Percentiles rank a stretch among this genome's conserved stretches.
Evolutionary conservation across 37 sponge, comb jelly and placozoan genomes (phyloP).

Genomic region (Petrosia ficiformis): DNA sequence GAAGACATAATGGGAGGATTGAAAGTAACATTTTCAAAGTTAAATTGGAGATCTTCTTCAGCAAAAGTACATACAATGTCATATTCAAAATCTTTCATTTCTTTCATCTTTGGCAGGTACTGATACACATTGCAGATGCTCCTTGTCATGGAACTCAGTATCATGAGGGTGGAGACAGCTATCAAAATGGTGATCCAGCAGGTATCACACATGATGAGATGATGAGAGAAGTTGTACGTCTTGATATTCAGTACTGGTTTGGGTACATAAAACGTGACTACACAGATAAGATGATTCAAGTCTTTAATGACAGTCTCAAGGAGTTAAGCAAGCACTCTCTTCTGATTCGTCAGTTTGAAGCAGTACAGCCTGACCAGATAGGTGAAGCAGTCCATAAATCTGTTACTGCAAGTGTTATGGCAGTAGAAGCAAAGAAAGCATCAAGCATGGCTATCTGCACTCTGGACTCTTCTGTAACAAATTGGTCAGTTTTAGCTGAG

Average conservation of each 20-base stretch:
- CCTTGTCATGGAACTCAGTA: slow-evolving; percentile 52
- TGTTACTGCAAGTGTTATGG: slow-evolving; percentile 46
- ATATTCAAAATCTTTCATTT: not conserved
- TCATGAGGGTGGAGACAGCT: not conserved
- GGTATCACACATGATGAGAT: slow-evolving; percentile 14
- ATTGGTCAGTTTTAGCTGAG: slow-evolving; percentile 28
- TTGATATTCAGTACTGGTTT: slow-evolving; percentile 31
- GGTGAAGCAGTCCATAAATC: slow-evolving; percentile 47
- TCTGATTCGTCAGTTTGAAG: slow-evolving; percentile 67
- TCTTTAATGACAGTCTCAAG: slow-evolving; percentile 24
- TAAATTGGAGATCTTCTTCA: slow-evolving; percentile 15
- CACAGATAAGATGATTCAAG: slow-evolving; percentile 27
- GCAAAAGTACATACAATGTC: slow-evolving; percentile 43
- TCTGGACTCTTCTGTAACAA: slow-evolving; percentile 21
- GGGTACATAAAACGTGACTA: slow-evolving; percentile 18
- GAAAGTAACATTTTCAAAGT: slow-evolving; percentile 11
- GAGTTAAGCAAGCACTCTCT: not conserved
- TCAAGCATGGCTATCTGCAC: slow-evolving; percentile 4
- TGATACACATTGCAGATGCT: slow-evolving; percentile 44
- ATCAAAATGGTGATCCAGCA: slow-evolving; percentile 40
- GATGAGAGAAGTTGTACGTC: slow-evolving; percentile 37
- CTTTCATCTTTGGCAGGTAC: slow-evolving; percentile 13
- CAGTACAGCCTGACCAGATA: slow-evolving; percentile 39
- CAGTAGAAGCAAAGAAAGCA: slow-evolving; percentile 16
- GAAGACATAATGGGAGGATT: slow-evolving; percentile 46